phyloP scores from a whole-genome alignment of 2,797 vertebrate genomes.

The Huso huso region DNA sequence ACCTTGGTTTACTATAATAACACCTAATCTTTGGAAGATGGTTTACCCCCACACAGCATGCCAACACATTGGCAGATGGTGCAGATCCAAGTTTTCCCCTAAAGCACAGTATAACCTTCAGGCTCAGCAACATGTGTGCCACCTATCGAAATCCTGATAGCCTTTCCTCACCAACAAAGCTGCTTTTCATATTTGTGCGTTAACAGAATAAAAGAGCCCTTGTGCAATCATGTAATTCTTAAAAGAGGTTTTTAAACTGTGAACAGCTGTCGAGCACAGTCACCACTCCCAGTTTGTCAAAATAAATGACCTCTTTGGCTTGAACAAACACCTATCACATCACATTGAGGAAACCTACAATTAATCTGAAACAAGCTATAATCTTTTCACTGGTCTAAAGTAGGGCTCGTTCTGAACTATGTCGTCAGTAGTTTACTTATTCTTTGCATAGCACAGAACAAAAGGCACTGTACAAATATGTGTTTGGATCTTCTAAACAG shows the following conservation, averaged over 20 bases:
- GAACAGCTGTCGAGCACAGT: slow-evolving; percentile 2
- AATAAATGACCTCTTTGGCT: background rate
- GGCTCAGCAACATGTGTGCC: background rate
- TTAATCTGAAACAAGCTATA: no score
- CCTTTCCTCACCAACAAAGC: background rate
- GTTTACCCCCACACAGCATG: background rate
- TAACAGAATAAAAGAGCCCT: background rate
- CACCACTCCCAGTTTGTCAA: slow-evolving; percentile 7
- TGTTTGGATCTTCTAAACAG: no score
- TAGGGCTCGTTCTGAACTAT: no score
- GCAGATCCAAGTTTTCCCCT: background rate
- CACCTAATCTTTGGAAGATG: no score
- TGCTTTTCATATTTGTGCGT: background rate
- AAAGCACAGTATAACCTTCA: background rate
- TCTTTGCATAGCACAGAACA: background rate
- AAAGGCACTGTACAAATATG: background rate
- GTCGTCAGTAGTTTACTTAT: no score
- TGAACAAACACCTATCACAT: background rate
- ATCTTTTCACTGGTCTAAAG: no score
- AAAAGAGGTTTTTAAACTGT: background rate
- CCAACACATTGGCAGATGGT: background rate
- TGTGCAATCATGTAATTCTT: slow-evolving; percentile 2
- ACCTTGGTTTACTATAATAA: no score
- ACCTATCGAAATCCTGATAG: background rate
- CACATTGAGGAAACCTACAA: slow-evolving; percentile 2